phyloP scores from a whole-genome alignment of 2,797 vertebrate species.

The Cichlasoma orientale region DNA sequence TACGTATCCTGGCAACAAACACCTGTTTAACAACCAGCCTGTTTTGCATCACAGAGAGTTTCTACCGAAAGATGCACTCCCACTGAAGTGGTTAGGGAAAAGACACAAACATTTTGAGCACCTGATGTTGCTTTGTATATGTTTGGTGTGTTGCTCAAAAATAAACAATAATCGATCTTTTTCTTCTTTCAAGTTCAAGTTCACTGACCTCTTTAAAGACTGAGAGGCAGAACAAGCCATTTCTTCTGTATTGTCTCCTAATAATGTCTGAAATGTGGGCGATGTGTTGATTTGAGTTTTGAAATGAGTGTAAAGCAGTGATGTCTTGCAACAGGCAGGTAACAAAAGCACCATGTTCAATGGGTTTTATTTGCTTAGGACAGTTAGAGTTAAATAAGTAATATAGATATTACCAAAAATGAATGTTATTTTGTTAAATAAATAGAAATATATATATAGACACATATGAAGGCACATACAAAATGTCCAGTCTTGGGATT shows the following conservation, averaged over 20 bases:
- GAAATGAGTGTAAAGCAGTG: background rate
- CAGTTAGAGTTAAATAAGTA: background rate
- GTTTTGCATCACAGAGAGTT: conserved; percentile 16
- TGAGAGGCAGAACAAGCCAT: background rate
- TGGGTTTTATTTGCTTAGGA: conserved; percentile 7
- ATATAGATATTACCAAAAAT: background rate
- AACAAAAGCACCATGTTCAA: background rate
- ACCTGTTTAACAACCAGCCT: background rate
- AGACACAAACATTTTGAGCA: background rate
- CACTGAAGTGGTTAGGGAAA: conserved; percentile 8
- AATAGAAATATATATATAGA: background rate
- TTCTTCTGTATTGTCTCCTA: background rate
- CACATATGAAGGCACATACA: background rate
- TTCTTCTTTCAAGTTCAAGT: conserved; percentile 1
- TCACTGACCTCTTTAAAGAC: background rate
- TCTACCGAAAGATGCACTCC: conserved; percentile 15
- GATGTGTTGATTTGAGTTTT: background rate
- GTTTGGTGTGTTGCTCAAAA: background rate
- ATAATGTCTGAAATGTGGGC: background rate
- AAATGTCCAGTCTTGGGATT: background rate
- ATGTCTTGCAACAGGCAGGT: background rate
- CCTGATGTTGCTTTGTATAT: background rate
- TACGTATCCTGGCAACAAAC: background rate
- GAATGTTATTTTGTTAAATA: background rate
- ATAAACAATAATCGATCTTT: conserved; percentile 21